Evolutionary conservation across 2,888 invertebrate genomes (phyloP).

Genomic region (Seira musarum): DNA sequence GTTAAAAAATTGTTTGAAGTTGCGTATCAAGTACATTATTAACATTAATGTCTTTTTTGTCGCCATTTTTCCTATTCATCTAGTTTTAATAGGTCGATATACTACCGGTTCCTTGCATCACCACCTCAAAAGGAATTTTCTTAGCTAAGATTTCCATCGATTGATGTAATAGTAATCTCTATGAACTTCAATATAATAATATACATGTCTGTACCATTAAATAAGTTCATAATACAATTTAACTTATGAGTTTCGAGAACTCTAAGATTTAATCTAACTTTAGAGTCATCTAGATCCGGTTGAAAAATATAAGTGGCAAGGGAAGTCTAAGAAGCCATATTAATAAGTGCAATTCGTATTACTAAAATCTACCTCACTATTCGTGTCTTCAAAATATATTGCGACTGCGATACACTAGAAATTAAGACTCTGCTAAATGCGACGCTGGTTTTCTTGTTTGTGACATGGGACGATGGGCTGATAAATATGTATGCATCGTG

Average conservation of each 20-base stretch:
- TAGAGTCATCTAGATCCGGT: too few species aligned
- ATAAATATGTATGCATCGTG: slow-evolving; percentile 3
- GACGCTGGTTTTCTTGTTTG: background rate
- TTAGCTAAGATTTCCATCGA: background rate
- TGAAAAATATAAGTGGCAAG: too few species aligned
- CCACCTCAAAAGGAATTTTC: slow-evolving; percentile 33
- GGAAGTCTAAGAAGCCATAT: too few species aligned
- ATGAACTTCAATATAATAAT: background rate
- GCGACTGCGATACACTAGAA: background rate
- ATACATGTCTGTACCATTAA: background rate
- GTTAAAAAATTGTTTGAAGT: slow-evolving; percentile 18
- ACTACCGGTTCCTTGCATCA: slow-evolving; percentile 57
- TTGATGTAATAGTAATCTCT: background rate
- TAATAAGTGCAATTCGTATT: background rate
- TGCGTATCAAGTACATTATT: slow-evolving; percentile 50
- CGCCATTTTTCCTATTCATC: slow-evolving; percentile 50
- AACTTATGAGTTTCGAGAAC: too few species aligned
- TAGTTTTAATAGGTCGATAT: slow-evolving; percentile 57
- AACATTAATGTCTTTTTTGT: slow-evolving; percentile 60
- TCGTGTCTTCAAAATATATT: slow-evolving; percentile 8
- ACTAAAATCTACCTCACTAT: background rate
- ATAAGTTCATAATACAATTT: background rate
- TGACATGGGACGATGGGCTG: background rate
- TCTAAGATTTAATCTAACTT: too few species aligned
- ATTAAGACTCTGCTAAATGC: background rate